A percentile compares a stretch with the other conserved stretches of the same genome.
Evolutionary conservation across 2,888 invertebrate genomes (phyloP).

Genomic region (Rhamnusium bicolor): DNA sequence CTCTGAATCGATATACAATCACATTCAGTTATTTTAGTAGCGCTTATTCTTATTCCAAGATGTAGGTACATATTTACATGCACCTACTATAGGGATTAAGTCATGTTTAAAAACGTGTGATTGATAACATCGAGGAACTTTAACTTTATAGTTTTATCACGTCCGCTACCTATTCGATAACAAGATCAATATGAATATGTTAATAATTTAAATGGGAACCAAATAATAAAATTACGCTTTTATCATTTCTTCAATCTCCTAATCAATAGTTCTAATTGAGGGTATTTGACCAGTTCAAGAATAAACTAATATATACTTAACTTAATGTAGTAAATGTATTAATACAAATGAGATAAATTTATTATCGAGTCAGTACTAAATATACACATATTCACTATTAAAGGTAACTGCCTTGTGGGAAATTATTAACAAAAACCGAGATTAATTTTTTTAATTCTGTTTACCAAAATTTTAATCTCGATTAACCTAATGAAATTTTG

Average conservation of each 20-base stretch:
- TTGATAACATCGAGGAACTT: background rate
- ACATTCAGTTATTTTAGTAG: no score
- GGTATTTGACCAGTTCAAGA: background rate
- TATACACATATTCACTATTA: no score
- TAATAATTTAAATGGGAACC: slow-evolving; percentile 18
- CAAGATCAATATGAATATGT: slow-evolving; percentile 14
- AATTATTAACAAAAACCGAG: no score
- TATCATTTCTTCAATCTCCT: background rate
- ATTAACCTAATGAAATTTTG: no score
- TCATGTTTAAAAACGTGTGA: background rate
- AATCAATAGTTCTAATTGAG: slow-evolving; percentile 11
- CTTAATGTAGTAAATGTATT: background rate
- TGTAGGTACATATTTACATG: no score
- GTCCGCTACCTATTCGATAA: background rate
- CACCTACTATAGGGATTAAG: background rate
- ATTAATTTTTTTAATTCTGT: no score
- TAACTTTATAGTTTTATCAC: background rate
- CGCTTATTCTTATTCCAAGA: no score
- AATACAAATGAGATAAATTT: background rate
- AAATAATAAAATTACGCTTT: slow-evolving; percentile 12
- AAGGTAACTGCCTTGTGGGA: no score
- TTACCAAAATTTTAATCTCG: no score
- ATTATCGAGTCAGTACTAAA: background rate
- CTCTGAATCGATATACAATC: no score
- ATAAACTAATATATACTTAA: slow-evolving; percentile 1